Evolutionary conservation across 2,888 invertebrate genomes (phyloP), one percentile per base, ranked within the genome.

Genomic region (Suillia variegata): DNA sequence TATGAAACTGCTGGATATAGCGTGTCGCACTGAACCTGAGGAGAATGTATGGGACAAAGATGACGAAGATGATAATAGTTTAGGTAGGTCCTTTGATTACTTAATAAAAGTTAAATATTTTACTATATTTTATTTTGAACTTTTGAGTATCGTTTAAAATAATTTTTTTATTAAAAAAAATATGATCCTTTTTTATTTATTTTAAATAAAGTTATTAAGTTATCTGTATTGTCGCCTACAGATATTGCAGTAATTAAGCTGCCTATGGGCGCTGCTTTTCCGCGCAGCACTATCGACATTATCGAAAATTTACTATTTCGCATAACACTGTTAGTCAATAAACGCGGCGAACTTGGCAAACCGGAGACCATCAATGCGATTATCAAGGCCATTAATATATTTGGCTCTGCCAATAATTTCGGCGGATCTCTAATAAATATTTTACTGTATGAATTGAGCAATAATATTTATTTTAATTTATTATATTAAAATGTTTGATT

Each of bases 281-380:
- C 71, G 0, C 70, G 70, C 20, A 76, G 75, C 34, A 71, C 76
- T 2, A 75, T 80, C 18, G 79, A 78, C 52, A 71, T 81, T 2
- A 78, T 81, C 17, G 82, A 81, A 55, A 81, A 80, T 62, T 64
- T 81, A 6, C 67, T 81, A 10, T 73, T 78, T 58, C 73, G 80
- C 5, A 73, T 78, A 17, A 81, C 79, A 13, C 62, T 80, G 13
- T 68, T 79, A 65, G 68, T 78, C 2, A 78, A 78, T 45, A 81
- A 80, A 53, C 71, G 77, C 0, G 64, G 68, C 1, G 81, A 81
- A 58, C 59, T 81, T 56, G 77, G 79, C 15, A 78, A 81, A 59
- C 72, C 79, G 0, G 79, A 80, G 63, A 81, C 82, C 1, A 64
- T 81, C 56, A 77, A 76, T 20, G 73, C 78, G 0, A 65, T 81